Percentiles rank a stretch among this genome's conserved stretches.
phyloP scores from a whole-genome alignment of 2,113 vertebrate genomes.

The Sceloporus tristichus region DNA sequence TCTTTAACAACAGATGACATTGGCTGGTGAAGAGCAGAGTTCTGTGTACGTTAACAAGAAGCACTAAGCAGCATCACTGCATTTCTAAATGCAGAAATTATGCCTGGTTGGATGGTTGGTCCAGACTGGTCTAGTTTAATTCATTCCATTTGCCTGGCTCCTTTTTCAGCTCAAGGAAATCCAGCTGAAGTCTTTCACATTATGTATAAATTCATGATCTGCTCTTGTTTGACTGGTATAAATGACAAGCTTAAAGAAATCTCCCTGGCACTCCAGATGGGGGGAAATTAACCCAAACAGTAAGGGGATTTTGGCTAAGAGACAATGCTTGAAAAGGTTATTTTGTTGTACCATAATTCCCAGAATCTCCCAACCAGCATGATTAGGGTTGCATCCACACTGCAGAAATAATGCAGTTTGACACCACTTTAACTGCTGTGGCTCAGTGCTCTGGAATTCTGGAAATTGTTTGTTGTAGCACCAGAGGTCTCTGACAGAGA shows the following conservation, averaged over 20 bases:
- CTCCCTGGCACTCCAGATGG: background rate
- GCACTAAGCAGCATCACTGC: background rate
- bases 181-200: background rate
- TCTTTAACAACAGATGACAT: background rate
- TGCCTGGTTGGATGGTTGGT: background rate
- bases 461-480: too few relatives aligned
- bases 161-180: conserved; percentile 7
- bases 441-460: too few relatives aligned
- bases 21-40: background rate
- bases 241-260: background rate
- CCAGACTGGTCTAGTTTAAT: background rate
- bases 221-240: background rate
- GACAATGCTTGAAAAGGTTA: too few relatives aligned
- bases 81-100: background rate
- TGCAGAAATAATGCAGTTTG: too few relatives aligned
- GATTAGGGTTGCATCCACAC: too few relatives aligned
- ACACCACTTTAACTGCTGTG: too few relatives aligned
- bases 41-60: background rate
- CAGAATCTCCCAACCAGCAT: too few relatives aligned
- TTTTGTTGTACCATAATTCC: too few relatives aligned
- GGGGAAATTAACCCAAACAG: background rate
- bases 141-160: conserved; percentile 10
- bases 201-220: background rate
- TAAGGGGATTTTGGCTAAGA: too few relatives aligned
- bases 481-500: too few relatives aligned